phyloP scores from a whole-genome alignment of 2,888 invertebrate species.

The Netelia inedita region DNA sequence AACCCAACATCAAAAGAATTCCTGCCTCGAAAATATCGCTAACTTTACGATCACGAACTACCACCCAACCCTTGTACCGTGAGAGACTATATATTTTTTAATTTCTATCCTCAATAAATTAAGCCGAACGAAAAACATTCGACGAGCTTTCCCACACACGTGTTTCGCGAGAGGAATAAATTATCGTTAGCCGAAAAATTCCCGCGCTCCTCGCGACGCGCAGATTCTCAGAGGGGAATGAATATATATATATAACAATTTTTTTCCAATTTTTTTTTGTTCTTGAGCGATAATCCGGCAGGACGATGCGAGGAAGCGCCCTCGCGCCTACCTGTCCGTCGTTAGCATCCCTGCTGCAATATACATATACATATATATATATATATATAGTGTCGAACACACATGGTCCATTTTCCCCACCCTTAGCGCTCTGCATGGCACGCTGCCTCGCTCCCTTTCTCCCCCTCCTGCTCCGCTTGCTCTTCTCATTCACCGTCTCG shows the following conservation, averaged over 20 bases:
- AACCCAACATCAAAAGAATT: too few relatives aligned
- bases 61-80: too few relatives aligned
- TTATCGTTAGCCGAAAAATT: conserved; percentile 45
- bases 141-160: conserved; percentile 47
- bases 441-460: conserved; percentile 54
- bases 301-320: conserved; percentile 77
- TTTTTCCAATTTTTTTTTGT: conserved; percentile 37
- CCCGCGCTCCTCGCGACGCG: conserved; percentile 47
- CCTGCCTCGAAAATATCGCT: too few relatives aligned
- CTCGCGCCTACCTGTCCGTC: conserved; percentile 70
- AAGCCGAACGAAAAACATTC: too few relatives aligned
- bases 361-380: conserved; percentile 31
- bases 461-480: conserved; percentile 55
- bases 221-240: conserved; percentile 39
- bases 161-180: conserved; percentile 53
- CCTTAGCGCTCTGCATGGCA: conserved; percentile 39
- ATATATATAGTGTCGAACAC: conserved; percentile 58
- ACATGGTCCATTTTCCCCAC: conserved; percentile 54
- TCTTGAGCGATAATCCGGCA: conserved; percentile 78
- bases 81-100: too few relatives aligned
- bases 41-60: too few relatives aligned
- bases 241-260: conserved; percentile 5
- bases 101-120: too few relatives aligned
- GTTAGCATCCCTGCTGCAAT: neutral
- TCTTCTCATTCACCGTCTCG: conserved; percentile 36